A percentile compares a stretch with the other conserved stretches of the same genome.
These are phyloP conservation scores for Lymantria dispar DNA, from an alignment of 2,888 invertebrate species.

Conservation along the genomic window DNA sequence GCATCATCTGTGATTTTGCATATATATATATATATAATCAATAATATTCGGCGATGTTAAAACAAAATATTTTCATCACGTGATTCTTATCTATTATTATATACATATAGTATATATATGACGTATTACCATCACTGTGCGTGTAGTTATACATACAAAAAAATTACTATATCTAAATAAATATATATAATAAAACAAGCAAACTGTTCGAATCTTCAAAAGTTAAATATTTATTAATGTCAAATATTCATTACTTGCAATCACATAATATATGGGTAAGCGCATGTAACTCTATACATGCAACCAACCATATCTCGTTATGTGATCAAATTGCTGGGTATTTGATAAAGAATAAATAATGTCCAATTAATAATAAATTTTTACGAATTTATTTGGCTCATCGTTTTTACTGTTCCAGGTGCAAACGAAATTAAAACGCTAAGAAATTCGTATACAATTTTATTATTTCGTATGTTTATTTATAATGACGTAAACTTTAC, in stretches of 20 bases:
- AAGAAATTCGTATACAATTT: no score
- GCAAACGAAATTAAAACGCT: no score
- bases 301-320: constrained; percentile 4
- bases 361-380: constrained; percentile 5
- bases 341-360: constrained; percentile 17
- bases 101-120: not conserved
- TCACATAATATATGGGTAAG: not conserved
- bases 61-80: constrained; percentile 13
- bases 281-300: not conserved
- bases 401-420: no score
- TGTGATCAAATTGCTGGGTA: constrained; percentile 8
- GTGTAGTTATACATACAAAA: not conserved
- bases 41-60: not conserved
- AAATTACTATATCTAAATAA: not conserved
- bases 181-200: not conserved
- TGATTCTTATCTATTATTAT: constrained; percentile 1
- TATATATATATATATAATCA: no score
- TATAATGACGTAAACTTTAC: no score
- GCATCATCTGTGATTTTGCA: not conserved
- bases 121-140: not conserved
- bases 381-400: not conserved
- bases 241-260: not conserved
- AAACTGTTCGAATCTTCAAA: not conserved
- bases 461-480: no score
- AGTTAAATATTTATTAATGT: not conserved